Evolutionary conservation across 2,888 invertebrate species (phyloP).

Genomic region (Drosophila yooni): DNA sequence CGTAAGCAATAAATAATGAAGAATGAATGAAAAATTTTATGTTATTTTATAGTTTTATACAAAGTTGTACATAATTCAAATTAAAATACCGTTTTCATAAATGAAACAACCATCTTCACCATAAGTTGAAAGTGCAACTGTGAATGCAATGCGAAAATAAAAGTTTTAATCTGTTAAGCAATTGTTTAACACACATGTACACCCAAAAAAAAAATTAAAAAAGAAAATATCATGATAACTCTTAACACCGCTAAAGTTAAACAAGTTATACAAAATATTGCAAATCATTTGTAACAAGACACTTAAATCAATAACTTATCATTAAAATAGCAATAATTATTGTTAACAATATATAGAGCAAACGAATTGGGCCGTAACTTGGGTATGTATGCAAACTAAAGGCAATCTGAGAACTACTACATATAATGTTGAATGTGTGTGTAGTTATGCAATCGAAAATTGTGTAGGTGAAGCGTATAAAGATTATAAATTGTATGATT

Average conservation of each 20-base stretch:
- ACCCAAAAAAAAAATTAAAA: constrained; percentile 16
- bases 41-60: constrained; percentile 48
- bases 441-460: constrained; percentile 35
- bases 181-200: constrained; percentile 53
- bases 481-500: constrained; percentile 61
- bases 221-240: constrained; percentile 54
- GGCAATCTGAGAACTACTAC: constrained; percentile 36
- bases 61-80: constrained; percentile 58
- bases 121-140: constrained; percentile 46
- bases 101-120: constrained; percentile 47
- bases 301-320: constrained; percentile 65
- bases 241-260: constrained; percentile 60
- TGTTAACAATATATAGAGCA: constrained; percentile 62
- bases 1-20: constrained; percentile 40
- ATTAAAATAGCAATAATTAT: constrained; percentile 76
- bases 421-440: constrained; percentile 29
- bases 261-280: constrained; percentile 39
- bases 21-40: constrained; percentile 35
- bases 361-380: constrained; percentile 37
- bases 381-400: constrained; percentile 28
- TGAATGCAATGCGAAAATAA: constrained; percentile 38
- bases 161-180: constrained; percentile 57
- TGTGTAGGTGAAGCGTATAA: constrained; percentile 49
- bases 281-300: constrained; percentile 46
- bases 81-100: constrained; percentile 39